A percentile compares a stretch with the other conserved stretches of the same genome.
Conservation (phyloP, 2,888 invertebrate genomes). For the Fabriciana adippe region DNA sequence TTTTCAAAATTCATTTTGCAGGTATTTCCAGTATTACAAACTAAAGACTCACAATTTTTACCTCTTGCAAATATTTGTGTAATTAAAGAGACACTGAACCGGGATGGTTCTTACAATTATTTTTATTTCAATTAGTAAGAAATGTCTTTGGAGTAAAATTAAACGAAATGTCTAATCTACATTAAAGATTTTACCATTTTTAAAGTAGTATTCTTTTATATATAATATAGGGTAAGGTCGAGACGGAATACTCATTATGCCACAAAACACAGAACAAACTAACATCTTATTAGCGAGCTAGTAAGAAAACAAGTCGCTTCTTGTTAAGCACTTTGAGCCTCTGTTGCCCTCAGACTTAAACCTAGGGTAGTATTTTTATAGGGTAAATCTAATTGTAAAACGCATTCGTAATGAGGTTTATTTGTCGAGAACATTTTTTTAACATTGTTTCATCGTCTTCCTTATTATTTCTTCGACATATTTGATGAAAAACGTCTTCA, state of each 20-base stretch:
- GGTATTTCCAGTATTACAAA: too few relatives aligned
- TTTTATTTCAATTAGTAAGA: too few relatives aligned
- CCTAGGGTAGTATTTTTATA: not conserved
- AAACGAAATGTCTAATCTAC: too few relatives aligned
- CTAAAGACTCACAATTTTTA: too few relatives aligned
- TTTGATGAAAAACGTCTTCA: too few relatives aligned
- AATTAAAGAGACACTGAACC: too few relatives aligned
- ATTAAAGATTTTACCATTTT: too few relatives aligned
- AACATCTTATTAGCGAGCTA: slow-evolving; percentile 1
- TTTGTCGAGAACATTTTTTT: not conserved
- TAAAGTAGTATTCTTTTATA: not conserved
- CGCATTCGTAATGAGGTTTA: not conserved
- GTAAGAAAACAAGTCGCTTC: slow-evolving; percentile 4
- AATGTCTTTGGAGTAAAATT: too few relatives aligned
- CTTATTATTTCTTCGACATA: too few relatives aligned
- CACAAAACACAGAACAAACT: not conserved
- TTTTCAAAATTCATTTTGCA: too few relatives aligned
- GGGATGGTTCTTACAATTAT: too few relatives aligned
- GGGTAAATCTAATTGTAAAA: not conserved
- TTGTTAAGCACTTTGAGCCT: slow-evolving; percentile 4
- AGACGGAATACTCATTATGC: not conserved
- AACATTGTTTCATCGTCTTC: not conserved
- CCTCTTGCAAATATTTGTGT: too few relatives aligned
- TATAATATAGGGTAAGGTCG: not conserved
- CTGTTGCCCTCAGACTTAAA: not conserved